phyloP scores from a whole-genome alignment of 1,140 invertebrate genomes.

The Neodiprion fabricii region DNA sequence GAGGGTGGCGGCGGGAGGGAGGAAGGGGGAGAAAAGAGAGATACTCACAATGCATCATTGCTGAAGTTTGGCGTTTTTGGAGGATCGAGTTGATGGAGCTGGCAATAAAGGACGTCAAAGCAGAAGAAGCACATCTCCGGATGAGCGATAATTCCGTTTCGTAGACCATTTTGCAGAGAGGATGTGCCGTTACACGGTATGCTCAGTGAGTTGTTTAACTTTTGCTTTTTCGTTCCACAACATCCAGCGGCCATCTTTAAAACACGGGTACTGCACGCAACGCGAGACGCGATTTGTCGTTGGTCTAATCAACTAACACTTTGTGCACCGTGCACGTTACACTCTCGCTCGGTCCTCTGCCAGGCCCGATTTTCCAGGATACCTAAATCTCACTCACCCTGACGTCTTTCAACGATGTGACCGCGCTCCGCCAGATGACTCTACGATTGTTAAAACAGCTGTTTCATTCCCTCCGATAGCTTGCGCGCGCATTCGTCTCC shows the following conservation, averaged over 20 bases:
- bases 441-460: constrained; percentile 11
- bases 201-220: constrained; percentile 77
- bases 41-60: constrained; percentile 93
- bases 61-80: constrained; percentile 90
- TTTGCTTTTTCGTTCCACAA: constrained; percentile 89
- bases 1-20: neutral
- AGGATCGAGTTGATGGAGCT: constrained; percentile 90
- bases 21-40: constrained; percentile 17
- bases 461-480: constrained; percentile 13
- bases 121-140: constrained; percentile 98
- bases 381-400: neutral
- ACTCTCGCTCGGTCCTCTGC: too few species aligned
- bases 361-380: too few species aligned
- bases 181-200: constrained; percentile 61
- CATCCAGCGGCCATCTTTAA: constrained; percentile 81
- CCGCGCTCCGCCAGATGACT: constrained; percentile 18
- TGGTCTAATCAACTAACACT: too few species aligned
- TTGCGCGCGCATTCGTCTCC: neutral
- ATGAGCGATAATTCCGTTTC: constrained; percentile 74
- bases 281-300: too few species aligned
- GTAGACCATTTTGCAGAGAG: constrained; percentile 49
- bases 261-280: neutral
- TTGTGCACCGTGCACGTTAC: too few species aligned
- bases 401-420: neutral
- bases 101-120: constrained; percentile 95